Percentiles rank a stretch among this genome's conserved stretches.
phyloP scores from a whole-genome alignment of 2,113 vertebrate genomes.

The Megaceryle torquata region DNA sequence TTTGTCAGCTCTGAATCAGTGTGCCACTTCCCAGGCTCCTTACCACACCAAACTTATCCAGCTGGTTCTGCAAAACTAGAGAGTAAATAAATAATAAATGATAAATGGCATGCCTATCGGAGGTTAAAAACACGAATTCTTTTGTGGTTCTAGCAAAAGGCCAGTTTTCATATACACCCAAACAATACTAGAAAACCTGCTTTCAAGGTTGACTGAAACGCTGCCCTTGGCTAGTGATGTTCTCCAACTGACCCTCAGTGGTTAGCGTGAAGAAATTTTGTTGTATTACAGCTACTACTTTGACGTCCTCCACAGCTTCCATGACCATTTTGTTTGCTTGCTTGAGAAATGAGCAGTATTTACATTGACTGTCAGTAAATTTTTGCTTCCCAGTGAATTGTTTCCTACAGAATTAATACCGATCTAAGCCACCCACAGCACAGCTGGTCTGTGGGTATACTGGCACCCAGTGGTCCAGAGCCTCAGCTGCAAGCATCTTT shows the following conservation, averaged over 20 bases:
- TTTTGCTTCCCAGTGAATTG: background rate
- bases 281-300: background rate
- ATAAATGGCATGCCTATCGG: background rate
- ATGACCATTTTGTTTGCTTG: background rate
- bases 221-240: background rate
- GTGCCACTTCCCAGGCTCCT: background rate
- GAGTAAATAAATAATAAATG: background rate
- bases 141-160: background rate
- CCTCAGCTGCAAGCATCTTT: background rate
- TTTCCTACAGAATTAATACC: background rate
- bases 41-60: background rate
- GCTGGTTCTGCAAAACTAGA: background rate
- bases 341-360: background rate
- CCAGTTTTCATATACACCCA: background rate
- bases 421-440: background rate
- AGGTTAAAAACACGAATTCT: background rate
- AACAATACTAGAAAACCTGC: background rate
- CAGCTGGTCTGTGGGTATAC: background rate
- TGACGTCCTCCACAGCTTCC: background rate
- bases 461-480: conserved; percentile 25
- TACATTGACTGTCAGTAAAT: background rate
- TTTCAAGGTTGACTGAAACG: background rate
- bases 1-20: background rate
- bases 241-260: background rate
- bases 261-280: background rate